These are phyloP conservation scores for Limnephilus rhombicus DNA, from an alignment of 2,888 invertebrate genomes.

Conservation along the genomic window DNA sequence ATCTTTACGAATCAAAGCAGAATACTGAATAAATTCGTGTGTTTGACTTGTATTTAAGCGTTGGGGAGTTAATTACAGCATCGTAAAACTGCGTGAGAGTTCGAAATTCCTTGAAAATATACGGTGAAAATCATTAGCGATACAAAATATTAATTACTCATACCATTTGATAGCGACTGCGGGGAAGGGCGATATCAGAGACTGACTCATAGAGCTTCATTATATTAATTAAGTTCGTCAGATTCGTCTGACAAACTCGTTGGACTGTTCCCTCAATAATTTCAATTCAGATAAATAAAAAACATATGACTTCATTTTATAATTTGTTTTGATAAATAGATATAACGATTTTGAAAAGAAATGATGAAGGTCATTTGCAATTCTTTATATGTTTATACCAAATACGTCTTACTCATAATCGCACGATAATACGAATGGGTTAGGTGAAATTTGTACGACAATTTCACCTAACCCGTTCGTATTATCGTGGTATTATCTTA, in stretches of 20 bases:
- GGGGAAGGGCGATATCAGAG: not conserved
- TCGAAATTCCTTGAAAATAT: slow-evolving; percentile 32
- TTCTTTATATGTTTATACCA: no score
- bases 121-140: not conserved
- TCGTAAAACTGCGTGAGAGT: not conserved
- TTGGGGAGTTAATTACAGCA: not conserved
- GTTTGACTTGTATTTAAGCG: slow-evolving; percentile 21
- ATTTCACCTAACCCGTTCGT: no score
- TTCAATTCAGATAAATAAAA: not conserved
- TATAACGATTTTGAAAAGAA: not conserved
- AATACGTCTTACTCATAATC: no score
- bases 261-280: not conserved
- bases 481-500: no score
- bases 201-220: not conserved
- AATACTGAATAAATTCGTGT: not conserved
- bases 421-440: no score
- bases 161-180: not conserved
- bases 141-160: not conserved
- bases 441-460: no score
- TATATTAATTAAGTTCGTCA: not conserved
- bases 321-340: not conserved
- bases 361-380: not conserved
- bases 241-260: not conserved
- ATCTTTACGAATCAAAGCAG: not conserved
- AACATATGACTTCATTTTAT: not conserved